A percentile compares a stretch with the other conserved stretches of the same genome.
phyloP scores from a whole-genome alignment of 2,113 vertebrate species.

The Bubo bubo region DNA sequence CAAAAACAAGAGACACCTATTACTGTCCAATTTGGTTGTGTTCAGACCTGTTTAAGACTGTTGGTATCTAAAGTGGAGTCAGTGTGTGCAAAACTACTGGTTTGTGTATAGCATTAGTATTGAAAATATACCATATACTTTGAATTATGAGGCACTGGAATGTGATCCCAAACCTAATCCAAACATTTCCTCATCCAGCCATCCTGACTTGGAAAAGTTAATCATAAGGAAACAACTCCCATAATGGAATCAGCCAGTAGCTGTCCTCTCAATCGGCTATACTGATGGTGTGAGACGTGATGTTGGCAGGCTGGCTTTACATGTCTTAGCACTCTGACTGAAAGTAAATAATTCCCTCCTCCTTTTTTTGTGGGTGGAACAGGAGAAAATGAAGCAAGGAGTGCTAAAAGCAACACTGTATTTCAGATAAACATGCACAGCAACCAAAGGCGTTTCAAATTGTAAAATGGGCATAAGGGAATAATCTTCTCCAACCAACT shows the following conservation, averaged over 20 bases:
- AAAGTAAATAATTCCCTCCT: not conserved
- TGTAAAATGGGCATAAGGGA: not conserved
- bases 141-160: not conserved
- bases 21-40: not conserved
- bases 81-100: not conserved
- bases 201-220: conserved; percentile 3
- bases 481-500: not conserved
- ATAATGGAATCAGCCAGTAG: not conserved
- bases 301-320: not conserved
- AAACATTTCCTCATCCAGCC: not conserved
- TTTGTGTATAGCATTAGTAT: not conserved
- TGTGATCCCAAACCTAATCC: not conserved
- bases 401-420: not conserved
- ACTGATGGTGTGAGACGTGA: not conserved
- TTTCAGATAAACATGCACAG: not conserved
- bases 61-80: not conserved
- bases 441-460: not conserved
- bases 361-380: not conserved
- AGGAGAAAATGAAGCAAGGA: not conserved
- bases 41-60: not conserved
- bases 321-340: not conserved
- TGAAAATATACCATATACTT: not conserved
- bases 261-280: not conserved
- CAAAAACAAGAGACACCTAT: not conserved
- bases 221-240: not conserved